Conservation (phyloP, 2,113 vertebrate species). For the Axis porcinus region DNA sequence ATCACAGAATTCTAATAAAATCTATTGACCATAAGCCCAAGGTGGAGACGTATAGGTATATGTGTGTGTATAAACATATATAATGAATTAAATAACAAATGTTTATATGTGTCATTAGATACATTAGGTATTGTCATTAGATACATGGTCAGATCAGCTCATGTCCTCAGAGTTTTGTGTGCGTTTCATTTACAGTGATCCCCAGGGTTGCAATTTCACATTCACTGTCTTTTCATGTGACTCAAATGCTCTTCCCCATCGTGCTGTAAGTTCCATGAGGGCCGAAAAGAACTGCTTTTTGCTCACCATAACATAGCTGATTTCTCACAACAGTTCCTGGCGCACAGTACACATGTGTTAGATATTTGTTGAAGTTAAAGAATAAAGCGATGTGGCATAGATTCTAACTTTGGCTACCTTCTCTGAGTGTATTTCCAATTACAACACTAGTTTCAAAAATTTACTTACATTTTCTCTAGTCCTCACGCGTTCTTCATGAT, state of each 20-base stretch:
- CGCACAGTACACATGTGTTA: rapidly evolving
- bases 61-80: no score
- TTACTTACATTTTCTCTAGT: not conserved
- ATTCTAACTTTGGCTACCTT: not conserved
- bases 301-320: rapidly evolving
- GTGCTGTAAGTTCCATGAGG: rapidly evolving
- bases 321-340: not conserved
- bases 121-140: not conserved
- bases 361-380: not conserved
- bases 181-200: not conserved
- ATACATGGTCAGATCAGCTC: no score
- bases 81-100: not conserved
- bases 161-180: not conserved
- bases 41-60: not conserved
- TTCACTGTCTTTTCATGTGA: not conserved
- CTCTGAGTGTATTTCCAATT: not conserved
- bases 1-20: not conserved
- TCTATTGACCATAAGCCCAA: not conserved
- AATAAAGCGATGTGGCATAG: rapidly evolving
- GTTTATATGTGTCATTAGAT: not conserved
- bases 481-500: not conserved
- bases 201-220: not conserved
- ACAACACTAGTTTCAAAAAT: not conserved
- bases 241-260: not conserved
- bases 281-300: not conserved